Conservation (phyloP, 2,797 vertebrate species). For the Cyclopterus lumpus region DNA sequence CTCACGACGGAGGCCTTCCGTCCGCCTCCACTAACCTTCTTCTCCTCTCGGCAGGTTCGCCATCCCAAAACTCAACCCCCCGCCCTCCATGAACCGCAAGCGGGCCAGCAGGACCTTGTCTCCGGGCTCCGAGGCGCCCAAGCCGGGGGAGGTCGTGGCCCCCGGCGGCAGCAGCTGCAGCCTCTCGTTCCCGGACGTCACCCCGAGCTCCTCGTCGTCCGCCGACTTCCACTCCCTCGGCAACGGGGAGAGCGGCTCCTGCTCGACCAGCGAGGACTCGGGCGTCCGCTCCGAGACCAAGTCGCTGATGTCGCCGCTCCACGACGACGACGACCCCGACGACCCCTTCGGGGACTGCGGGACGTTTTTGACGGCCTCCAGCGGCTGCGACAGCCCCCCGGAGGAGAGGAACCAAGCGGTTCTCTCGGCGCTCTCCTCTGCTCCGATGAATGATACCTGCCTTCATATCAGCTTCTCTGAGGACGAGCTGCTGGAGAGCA, state of each 20-base stretch:
- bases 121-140: slow-evolving; percentile 72
- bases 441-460: slow-evolving; percentile 83
- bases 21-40: slow-evolving; percentile 21
- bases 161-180: slow-evolving; percentile 57
- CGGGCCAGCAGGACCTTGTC: slow-evolving; percentile 85
- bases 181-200: slow-evolving; percentile 81
- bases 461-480: slow-evolving; percentile 92
- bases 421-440: slow-evolving; percentile 70
- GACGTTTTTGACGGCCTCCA: slow-evolving; percentile 78
- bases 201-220: slow-evolving; percentile 81
- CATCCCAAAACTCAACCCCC: slow-evolving; percentile 89
- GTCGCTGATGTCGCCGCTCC: slow-evolving; percentile 67
- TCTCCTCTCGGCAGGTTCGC: slow-evolving; percentile 71
- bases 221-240: slow-evolving; percentile 79
- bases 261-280: slow-evolving; percentile 82
- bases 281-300: slow-evolving; percentile 83
- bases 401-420: slow-evolving; percentile 51
- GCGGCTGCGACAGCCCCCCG: slow-evolving; percentile 73
- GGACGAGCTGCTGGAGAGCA: slow-evolving; percentile 84
- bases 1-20: neutral
- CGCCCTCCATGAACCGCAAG: slow-evolving; percentile 84
- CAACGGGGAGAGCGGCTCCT: slow-evolving; percentile 80
- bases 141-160: slow-evolving; percentile 19
- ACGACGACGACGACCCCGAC: slow-evolving; percentile 74
- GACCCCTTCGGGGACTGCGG: slow-evolving; percentile 70